A percentile compares a stretch with the other conserved stretches of the same genome.
Conservation (phyloP, 1,140 invertebrate genomes). For the Pomphorhynchus laevis region DNA sequence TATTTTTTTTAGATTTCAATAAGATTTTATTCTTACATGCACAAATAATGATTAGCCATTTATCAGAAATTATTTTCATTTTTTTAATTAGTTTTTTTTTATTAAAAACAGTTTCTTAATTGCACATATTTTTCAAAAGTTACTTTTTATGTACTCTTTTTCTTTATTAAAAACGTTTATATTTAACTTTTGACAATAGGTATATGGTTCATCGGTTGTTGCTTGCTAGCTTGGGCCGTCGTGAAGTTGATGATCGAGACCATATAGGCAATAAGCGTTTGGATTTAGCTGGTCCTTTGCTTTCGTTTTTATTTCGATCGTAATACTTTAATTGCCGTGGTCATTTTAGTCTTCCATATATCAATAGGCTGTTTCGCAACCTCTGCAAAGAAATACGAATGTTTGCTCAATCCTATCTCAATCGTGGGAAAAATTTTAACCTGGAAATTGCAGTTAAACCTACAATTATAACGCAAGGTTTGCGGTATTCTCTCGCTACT, state of each 20-base stretch:
- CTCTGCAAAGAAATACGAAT: constrained; percentile 33
- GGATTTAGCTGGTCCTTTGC: constrained; percentile 65
- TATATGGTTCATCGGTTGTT: constrained; percentile 91
- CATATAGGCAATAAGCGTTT: constrained; percentile 92
- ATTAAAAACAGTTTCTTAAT: too few relatives aligned
- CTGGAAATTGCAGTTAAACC: constrained; percentile 81
- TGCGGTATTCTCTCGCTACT: constrained; percentile 76
- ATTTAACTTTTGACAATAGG: too few relatives aligned
- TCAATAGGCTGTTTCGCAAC: constrained; percentile 20
- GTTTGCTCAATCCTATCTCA: constrained; percentile 94
- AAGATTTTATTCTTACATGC: too few relatives aligned
- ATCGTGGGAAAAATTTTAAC: constrained; percentile 86
- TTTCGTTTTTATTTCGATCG: constrained; percentile 72
- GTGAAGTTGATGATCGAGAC: constrained; percentile 90
- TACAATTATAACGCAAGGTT: constrained; percentile 80
- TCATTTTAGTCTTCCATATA: constrained; percentile 2
- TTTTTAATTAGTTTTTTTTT: too few relatives aligned
- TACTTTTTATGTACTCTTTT: too few relatives aligned
- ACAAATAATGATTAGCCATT: too few relatives aligned
- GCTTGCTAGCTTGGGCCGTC: constrained; percentile 53
- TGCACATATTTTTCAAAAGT: too few relatives aligned
- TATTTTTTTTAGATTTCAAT: too few relatives aligned
- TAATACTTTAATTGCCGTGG: constrained; percentile 14
- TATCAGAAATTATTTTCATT: too few relatives aligned
- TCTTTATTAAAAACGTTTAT: too few relatives aligned